These are phyloP conservation scores for Drosophila neutralis DNA, from an alignment of 2,888 invertebrate species.

Conservation along the genomic window DNA sequence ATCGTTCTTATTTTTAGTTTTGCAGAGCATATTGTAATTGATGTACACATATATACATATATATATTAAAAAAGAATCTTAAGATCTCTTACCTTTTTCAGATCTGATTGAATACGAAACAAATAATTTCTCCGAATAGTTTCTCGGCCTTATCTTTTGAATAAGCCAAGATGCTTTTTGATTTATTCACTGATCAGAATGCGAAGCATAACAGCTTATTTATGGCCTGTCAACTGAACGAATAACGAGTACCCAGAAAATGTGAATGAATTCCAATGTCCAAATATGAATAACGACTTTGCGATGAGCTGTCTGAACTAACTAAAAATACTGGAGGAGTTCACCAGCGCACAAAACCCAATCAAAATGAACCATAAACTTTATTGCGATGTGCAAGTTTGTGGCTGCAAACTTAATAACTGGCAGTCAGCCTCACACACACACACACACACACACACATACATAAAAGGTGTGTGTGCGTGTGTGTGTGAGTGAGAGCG, in stretches of 20 bases:
- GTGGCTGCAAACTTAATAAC: slow-evolving; percentile 71
- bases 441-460: slow-evolving; percentile 14
- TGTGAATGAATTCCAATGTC: neutral
- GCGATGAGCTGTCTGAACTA: neutral
- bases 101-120: neutral
- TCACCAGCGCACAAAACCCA: slow-evolving; percentile 40
- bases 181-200: neutral
- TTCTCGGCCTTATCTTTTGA: neutral
- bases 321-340: slow-evolving; percentile 2
- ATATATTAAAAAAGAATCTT: too few relatives aligned
- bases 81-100: neutral
- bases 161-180: neutral
- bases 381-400: slow-evolving; percentile 63
- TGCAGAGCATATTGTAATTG: slow-evolving; percentile 17
- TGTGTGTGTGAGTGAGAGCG: slow-evolving; percentile 28
- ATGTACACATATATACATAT: neutral
- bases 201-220: neutral
- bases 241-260: neutral
- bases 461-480: neutral
- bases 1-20: neutral
- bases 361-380: slow-evolving; percentile 60
- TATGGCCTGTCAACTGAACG: neutral
- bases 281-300: neutral
- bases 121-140: too few relatives aligned
- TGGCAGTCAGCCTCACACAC: slow-evolving; percentile 31